Evolutionary conservation across 2,113 vertebrate species (phyloP).

Genomic region (Lamprotornis superbus): DNA sequence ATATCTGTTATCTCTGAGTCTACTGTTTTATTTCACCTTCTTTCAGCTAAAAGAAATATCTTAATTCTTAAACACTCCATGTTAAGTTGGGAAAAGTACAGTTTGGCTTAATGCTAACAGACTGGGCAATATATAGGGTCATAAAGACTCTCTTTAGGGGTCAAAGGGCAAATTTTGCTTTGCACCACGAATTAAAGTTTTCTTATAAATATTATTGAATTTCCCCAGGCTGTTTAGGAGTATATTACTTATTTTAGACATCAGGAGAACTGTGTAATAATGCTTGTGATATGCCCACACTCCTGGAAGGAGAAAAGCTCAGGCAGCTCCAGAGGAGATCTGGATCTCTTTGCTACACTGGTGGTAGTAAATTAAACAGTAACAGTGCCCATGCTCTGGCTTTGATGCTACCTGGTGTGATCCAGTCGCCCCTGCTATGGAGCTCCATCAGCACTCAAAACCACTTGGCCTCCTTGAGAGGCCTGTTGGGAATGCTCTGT

Average conservation of each 20-base stretch:
- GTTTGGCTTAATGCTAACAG: background rate
- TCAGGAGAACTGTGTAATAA: background rate
- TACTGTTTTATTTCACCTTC: background rate
- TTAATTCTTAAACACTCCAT: background rate
- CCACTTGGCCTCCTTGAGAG: background rate
- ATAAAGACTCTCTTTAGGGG: background rate
- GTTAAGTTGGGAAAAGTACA: background rate
- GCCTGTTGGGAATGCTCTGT: background rate
- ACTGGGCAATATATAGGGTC: background rate
- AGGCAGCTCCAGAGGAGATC: background rate
- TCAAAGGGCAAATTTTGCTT: background rate
- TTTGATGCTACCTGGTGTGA: background rate
- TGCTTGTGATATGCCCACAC: background rate
- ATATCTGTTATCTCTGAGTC: background rate
- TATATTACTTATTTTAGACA: background rate
- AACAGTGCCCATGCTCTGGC: background rate
- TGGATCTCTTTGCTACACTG: background rate
- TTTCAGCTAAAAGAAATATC: background rate
- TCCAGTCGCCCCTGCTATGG: background rate
- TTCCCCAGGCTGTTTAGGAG: background rate
- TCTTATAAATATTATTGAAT: background rate
- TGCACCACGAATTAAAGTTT: background rate
- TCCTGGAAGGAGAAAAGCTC: background rate
- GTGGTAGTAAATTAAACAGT: background rate
- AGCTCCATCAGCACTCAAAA: background rate